A percentile compares a stretch with the other conserved stretches of the same genome.
These are phyloP conservation scores for Diglossa cyanea DNA, from an alignment of 2,797 vertebrate species.

Conservation along the genomic window DNA sequence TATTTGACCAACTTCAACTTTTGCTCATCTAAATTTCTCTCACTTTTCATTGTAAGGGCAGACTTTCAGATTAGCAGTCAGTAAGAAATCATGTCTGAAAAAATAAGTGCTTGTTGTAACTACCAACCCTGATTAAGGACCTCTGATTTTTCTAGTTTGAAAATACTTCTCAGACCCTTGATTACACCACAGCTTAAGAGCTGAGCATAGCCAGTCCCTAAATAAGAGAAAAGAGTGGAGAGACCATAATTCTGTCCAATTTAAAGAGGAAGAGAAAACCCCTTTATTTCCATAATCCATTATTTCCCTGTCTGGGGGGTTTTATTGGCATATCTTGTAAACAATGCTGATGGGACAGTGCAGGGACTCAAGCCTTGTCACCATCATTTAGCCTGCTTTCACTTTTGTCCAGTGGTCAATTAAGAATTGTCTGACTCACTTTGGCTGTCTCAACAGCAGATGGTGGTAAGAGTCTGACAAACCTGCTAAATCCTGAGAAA, in stretches of 20 bases:
- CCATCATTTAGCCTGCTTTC: background rate
- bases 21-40: background rate
- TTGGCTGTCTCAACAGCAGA: background rate
- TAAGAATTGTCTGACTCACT: background rate
- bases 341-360: background rate
- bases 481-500: background rate
- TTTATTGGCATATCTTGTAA: background rate
- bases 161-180: background rate
- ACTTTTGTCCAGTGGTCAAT: background rate
- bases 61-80: background rate
- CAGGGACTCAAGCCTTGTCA: background rate
- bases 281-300: background rate
- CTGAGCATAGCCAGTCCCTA: background rate
- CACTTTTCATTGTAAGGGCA: background rate
- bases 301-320: background rate
- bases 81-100: background rate
- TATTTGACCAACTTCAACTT: background rate
- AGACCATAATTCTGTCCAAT: background rate
- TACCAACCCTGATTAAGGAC: background rate
- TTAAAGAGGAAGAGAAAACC: background rate
- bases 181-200: background rate
- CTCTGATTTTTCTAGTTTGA: background rate
- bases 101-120: rapidly evolving
- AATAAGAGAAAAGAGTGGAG: background rate
- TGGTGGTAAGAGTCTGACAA: background rate